Conservation (phyloP, 2,888 invertebrate genomes). For the Phyto melanocephala region DNA sequence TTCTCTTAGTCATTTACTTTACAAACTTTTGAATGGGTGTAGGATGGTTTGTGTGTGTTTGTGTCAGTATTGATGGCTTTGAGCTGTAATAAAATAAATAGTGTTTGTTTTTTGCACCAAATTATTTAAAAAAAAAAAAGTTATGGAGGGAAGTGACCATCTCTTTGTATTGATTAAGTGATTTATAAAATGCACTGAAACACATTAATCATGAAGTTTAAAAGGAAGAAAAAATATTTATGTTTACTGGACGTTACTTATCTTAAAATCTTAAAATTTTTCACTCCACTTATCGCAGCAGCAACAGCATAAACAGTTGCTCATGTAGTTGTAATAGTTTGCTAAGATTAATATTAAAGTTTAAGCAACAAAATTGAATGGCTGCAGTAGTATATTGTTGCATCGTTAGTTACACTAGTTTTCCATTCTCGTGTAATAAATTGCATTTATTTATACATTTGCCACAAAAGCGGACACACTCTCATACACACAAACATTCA, state of each 20-base stretch:
- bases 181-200: conserved; percentile 57
- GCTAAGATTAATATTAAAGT: conserved; percentile 32
- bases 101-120: conserved; percentile 15
- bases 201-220: conserved; percentile 47
- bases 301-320: conserved; percentile 40
- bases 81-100: conserved; percentile 40
- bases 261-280: conserved; percentile 45
- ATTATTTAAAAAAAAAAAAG: background rate
- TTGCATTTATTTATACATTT: conserved; percentile 48
- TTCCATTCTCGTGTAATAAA: conserved; percentile 56
- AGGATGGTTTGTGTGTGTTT: background rate
- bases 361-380: conserved; percentile 11
- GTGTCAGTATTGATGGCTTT: conserved; percentile 21
- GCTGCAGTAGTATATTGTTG: conserved; percentile 42
- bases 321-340: conserved; percentile 41
- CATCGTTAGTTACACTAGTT: conserved; percentile 53
- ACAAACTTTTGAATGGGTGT: background rate
- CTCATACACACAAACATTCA: no score
- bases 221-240: background rate
- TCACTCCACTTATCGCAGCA: conserved; percentile 37
- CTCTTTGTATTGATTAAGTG: conserved; percentile 59
- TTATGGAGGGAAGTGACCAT: conserved; percentile 17
- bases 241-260: conserved; percentile 38
- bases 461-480: conserved; percentile 7
- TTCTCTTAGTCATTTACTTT: conserved; percentile 11